Evolutionary conservation across 1,140 invertebrate species (phyloP), one percentile per base, ranked within the genome.

Genomic region (Campoletis sonorensis): DNA sequence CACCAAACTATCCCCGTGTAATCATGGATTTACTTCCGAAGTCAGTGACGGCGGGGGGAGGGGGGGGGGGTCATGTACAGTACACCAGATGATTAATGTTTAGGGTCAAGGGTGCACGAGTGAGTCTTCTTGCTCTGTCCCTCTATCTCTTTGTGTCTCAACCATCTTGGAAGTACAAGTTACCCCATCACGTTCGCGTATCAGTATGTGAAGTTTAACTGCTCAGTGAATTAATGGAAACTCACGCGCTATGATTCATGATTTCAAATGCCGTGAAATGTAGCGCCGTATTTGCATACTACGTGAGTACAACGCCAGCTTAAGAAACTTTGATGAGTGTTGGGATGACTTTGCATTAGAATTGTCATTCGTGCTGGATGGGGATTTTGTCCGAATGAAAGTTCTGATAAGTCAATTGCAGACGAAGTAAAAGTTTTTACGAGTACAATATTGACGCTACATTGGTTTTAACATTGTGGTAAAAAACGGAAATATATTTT

Each of bases 11-110:
- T 23, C 61, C 30, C 16, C 33, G 67, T 70, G n/a, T 70, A 70
- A 70, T 70, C 67, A 33, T 10, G 67, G 67, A 70, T 70, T 37
- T 70, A 70, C 67, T 70, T 70, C 67, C 67, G 67, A 70, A 70
- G 67, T 16, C 67, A 70, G 67, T 70, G 33, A 70, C 67, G 30
- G 67, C 30, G n/a, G n/a, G n/a, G n/a, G n/a, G n/a, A n/a, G n/a
- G n/a, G n/a, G n/a, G n/a, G n/a, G n/a, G n/a, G n/a, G n/a, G n/a
- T 33, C 67, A 8, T 70, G 27, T 27, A 68, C 64, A 13, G 30
- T 21, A 64, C 67, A 37, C 27, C 27, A 30, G 67, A 70, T 70
- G 67, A 70, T 70, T 70, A 33, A 70, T 70, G 67, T 10, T 16
- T 16, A 70, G 67, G 67, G 67, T 70, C 67, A 70, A 70, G 67